phyloP scores from a whole-genome alignment of 2,797 vertebrate species.

The Acrocephalus scirpaceus region DNA sequence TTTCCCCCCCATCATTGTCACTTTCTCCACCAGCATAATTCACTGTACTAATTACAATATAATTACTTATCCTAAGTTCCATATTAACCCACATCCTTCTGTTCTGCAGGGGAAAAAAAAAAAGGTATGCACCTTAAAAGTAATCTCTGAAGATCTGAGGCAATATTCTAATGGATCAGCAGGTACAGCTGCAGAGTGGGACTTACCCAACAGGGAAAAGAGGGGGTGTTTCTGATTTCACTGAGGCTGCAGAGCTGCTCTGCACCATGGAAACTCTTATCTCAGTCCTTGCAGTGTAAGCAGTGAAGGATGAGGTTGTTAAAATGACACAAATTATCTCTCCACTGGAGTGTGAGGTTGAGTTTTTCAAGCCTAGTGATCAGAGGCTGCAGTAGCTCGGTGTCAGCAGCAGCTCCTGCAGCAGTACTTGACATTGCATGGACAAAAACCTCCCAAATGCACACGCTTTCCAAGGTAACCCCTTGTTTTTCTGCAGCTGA shows the following conservation, averaged over 20 bases:
- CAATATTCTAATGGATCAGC: slow-evolving; percentile 35
- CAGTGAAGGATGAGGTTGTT: background rate
- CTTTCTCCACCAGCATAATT: background rate
- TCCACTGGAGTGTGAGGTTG: background rate
- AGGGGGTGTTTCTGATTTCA: background rate
- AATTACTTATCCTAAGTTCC: background rate
- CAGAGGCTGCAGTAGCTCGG: background rate
- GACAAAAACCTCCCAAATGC: background rate
- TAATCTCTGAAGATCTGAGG: background rate
- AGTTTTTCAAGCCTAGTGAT: background rate
- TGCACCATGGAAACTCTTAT: slow-evolving; percentile 38
- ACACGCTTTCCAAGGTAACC: background rate
- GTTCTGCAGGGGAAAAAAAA: background rate
- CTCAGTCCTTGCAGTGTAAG: background rate
- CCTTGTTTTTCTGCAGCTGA: background rate
- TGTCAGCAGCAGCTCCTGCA: background rate
- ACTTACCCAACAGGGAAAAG: background rate
- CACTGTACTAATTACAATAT: background rate
- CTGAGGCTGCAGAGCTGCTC: background rate
- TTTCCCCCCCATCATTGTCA: background rate
- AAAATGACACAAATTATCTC: slow-evolving; percentile 6
- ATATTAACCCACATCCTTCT: background rate
- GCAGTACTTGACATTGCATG: background rate
- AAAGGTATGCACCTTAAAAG: background rate
- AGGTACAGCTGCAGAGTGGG: slow-evolving; percentile 26